Conservation (phyloP, 2,888 invertebrate species). For the Fragum sueziense region DNA sequence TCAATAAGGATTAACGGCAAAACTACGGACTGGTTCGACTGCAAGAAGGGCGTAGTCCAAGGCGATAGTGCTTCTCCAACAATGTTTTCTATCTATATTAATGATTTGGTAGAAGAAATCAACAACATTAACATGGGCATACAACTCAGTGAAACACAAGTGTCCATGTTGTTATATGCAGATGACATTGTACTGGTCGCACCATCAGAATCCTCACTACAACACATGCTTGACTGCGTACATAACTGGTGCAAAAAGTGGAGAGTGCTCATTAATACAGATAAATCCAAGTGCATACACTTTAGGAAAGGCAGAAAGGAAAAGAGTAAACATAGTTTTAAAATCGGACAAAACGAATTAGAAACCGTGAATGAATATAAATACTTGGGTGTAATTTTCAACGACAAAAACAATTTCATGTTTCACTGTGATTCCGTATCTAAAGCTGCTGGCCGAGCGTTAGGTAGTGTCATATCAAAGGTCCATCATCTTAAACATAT, state of each 20-base stretch:
- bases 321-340: constrained; percentile 26
- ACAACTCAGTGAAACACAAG: constrained; percentile 8
- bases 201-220: constrained; percentile 25
- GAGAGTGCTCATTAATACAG: constrained; percentile 32
- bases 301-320: constrained; percentile 16
- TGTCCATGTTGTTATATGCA: constrained; percentile 39
- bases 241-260: constrained; percentile 43
- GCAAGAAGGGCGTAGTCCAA: constrained; percentile 26
- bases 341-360: constrained; percentile 34
- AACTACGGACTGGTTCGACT: constrained; percentile 38
- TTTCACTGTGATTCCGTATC: constrained; percentile 7
- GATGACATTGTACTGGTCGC: constrained; percentile 38
- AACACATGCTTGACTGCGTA: constrained; percentile 27
- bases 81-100: constrained; percentile 34
- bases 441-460: constrained; percentile 37
- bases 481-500: constrained; percentile 31
- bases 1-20: constrained; percentile 31
- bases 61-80: constrained; percentile 39
- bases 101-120: constrained; percentile 36
- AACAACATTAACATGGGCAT: constrained; percentile 30
- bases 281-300: constrained; percentile 29
- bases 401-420: constrained; percentile 27
- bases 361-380: constrained; percentile 35
- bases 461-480: constrained; percentile 33
- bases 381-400: constrained; percentile 47